Evolutionary conservation across 1,140 invertebrate species (phyloP), one percentile per base, ranked within the genome.

Genomic region (Pantala flavescens): DNA sequence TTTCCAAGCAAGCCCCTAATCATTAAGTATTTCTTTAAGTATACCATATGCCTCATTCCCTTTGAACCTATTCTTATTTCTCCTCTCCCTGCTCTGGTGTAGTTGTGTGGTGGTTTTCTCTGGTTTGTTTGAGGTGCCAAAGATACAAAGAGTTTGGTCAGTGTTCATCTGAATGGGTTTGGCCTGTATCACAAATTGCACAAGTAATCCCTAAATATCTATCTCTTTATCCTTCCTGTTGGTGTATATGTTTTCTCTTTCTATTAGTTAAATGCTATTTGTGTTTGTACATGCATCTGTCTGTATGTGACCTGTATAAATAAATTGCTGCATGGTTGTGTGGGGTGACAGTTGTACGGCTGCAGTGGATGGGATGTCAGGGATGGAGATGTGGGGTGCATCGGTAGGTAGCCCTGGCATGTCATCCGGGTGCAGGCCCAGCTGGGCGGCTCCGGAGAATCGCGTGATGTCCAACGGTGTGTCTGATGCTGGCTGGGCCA

Each of bases 11-110:
- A 63, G 49, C 49, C 49, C 49, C 49, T 63, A 63, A 63, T 3
- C 3, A 21, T 36, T 36, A 36, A 2, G 28, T 36, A 36, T 5
- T 36, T 83, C 74, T 81, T 83, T 79, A 82, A 84, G 77, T 83
- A 83, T 76, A 81, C 82, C 43, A 81, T 83, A 63, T 7, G n/a
- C 49, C 49, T 63, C 12, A 7, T 63, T 19, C 49, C 49, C 49
- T 19, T 7, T 49, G 1, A 63, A 63, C n/a, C 49, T 21, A 16
- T 23, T 78, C 78, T 76, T 70, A 16, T 63, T 21, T 63, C 49
- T 63, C 49, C 49, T 77, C 78, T 78, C 76, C 78, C 78, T 79
- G 78, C 75, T 78, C 74, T 43, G 70, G 72, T 77, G 73, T 78
- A 75, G 77, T 63, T 75, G 76, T n/a, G n/a, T 78, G 79, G 49